Evolutionary conservation across 2,888 invertebrate genomes (phyloP), one percentile per base, ranked within the genome.

Genomic region (Ceraclea dissimilis): DNA sequence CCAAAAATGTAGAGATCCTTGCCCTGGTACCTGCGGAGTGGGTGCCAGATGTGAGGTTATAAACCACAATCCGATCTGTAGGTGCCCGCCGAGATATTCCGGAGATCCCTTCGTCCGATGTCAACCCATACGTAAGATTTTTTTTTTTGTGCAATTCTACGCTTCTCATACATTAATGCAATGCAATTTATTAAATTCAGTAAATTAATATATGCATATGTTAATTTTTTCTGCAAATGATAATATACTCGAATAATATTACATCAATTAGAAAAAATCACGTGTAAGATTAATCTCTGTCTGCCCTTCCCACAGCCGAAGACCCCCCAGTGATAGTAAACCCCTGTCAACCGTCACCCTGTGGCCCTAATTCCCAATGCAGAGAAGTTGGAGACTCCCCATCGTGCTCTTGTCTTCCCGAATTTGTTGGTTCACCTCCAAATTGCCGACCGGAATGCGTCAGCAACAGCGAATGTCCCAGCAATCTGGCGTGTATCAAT

Each of bases 1-100:
- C 64, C 79, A 82, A 66, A 86, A 85, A 74, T 89, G 88, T 66
- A 78, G 79, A 67, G 85, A 88, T 68, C 88, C 88, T 34, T 88
- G 88, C 63, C 82, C 82, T 2, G 86, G 87, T 39, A 83, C 85
- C 8, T 89, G 89, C 66, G 89, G 87, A 21, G 71, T 81, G 48
- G 80, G 80, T 64, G 88, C 89, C 2, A 67, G 80, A 48, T 89
- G 89, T 65, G 81, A 79, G 78, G 86, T 88, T n/a, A 79, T 83
- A 20, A 86, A 86, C 64, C 89, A 89, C 67, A 83, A 81, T 63
- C 88, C 88, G 43, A 81, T 83, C 67, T 88, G 88, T 65, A 79
- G 78, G 31, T 88, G 88, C 66, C 80, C 81, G 2, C 70, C 75
- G 5, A 77, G 79, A 65, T 81, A 81, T 67, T 83, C 82, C n/a